phyloP scores from a whole-genome alignment of 2,797 vertebrate species.

The Gymnocypris eckloni region DNA sequence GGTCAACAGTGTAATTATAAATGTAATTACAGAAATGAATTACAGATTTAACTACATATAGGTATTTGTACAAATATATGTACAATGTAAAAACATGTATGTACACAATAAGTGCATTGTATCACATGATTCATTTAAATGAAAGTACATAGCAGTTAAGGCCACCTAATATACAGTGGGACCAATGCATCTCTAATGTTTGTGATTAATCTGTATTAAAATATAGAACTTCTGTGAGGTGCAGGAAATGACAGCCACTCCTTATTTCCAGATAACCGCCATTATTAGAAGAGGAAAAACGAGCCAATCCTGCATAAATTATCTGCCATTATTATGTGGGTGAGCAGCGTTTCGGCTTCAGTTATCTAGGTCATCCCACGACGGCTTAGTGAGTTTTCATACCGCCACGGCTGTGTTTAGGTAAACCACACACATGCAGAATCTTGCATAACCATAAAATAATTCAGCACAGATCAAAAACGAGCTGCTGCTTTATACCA shows the following conservation, averaged over 20 bases:
- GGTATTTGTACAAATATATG: too few relatives aligned
- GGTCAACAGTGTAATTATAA: too few relatives aligned
- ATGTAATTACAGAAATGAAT: too few relatives aligned
- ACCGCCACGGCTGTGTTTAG: conserved; percentile 5
- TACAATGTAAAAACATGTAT: too few relatives aligned
- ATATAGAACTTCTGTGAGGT: neutral
- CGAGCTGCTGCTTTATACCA: neutral
- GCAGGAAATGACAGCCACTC: neutral
- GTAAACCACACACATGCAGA: conserved; percentile 17
- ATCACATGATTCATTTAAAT: too few relatives aligned
- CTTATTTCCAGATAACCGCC: conserved; percentile 20
- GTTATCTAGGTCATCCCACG: conserved; percentile 59
- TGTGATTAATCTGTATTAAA: conserved; percentile 13
- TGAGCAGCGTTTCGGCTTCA: conserved; percentile 43
- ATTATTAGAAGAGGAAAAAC: conserved; percentile 43
- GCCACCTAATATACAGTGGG: too few relatives aligned
- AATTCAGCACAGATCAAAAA: conserved; percentile 5
- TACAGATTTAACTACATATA: too few relatives aligned
- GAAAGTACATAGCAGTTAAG: too few relatives aligned
- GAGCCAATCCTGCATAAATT: conserved; percentile 51
- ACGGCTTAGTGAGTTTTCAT: conserved; percentile 48
- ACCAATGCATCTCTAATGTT: neutral
- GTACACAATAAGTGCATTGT: too few relatives aligned
- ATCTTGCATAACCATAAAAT: conserved; percentile 21
- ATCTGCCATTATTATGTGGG: conserved; percentile 44